Evolutionary conservation across 2,888 invertebrate species (phyloP), one percentile per base, ranked within the genome.

Genomic region (Sinotaia quadrata): DNA sequence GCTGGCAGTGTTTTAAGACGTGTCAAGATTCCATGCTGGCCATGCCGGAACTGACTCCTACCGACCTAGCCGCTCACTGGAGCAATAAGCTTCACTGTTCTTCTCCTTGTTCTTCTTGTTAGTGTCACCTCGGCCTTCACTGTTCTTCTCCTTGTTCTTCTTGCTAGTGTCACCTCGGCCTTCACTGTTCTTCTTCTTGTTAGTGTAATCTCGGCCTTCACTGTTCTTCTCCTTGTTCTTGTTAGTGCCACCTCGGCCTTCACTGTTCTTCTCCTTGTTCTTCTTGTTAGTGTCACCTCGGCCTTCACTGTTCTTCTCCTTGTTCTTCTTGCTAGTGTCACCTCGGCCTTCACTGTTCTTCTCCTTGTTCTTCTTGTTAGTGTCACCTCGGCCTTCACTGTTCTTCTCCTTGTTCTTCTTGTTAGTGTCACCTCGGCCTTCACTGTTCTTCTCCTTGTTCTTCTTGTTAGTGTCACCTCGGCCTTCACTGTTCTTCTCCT

Each of bases 1-100:
- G 71, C 21, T 81, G 78, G 79, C 67, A 75, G 47, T 83, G 83
- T 76, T 75, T 71, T 18, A 79, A 77, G 60, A 63, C 65, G 10
- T 83, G 83, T 71, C 49, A 67, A 10, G 41, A 68, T 5, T 67
- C 73, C 62, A 71, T 73, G 7, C 51, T 78, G 21, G 74, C 76
- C 15, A 72, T 80, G 49, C 81, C 83, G 31, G 76, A 83, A 62
- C 72, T 81, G 58, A 69, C 58, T 18, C 66, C 71, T 10, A 68
- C 59, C n/a, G 76, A 80, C 63, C 58, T 83, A 7, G 52, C 51
- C 49, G 58, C 56, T 51, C 70, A 72, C 36, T 83, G 83, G 83
- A 70, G 68, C 21, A 77, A 77, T 67, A 74, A 75, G 59, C 34
- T 58, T 10, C 41, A 68, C 7, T 83, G 83, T 75, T 60, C 58